phyloP scores from a whole-genome alignment of 2,888 invertebrate genomes.

The Scaptomyza caliginosa region DNA sequence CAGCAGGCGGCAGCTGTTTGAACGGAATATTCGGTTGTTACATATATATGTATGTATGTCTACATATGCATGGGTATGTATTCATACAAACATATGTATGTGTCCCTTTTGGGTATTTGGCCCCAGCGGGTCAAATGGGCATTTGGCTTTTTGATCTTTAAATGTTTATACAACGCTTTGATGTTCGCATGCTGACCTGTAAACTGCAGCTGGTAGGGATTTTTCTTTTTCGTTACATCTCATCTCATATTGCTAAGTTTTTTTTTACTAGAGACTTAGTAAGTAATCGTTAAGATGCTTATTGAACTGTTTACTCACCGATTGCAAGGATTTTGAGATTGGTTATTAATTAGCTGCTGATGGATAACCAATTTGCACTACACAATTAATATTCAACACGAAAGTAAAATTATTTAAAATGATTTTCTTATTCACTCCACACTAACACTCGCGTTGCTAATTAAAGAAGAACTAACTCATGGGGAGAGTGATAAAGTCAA shows the following conservation, averaged over 20 bases:
- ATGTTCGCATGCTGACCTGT: slow-evolving; percentile 62
- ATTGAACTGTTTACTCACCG: slow-evolving; percentile 4
- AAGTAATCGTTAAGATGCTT: neutral
- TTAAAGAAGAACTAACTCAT: too few relatives aligned
- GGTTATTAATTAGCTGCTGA: neutral
- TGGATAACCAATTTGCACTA: neutral
- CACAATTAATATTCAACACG: neutral
- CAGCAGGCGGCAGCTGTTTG: slow-evolving; percentile 36
- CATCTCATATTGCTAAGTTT: slow-evolving; percentile 20
- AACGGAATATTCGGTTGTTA: slow-evolving; percentile 15
- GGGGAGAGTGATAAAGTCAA: neutral
- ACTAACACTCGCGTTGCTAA: too few relatives aligned
- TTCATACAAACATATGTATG: slow-evolving; percentile 1
- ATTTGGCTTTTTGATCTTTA: slow-evolving; percentile 78
- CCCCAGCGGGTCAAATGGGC: slow-evolving; percentile 70
- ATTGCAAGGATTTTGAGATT: neutral
- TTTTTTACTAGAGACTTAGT: slow-evolving; percentile 3
- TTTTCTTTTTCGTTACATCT: slow-evolving; percentile 12
- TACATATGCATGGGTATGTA: slow-evolving; percentile 13
- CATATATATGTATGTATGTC: slow-evolving; percentile 5
- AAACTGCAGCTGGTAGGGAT: slow-evolving; percentile 39
- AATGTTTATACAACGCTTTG: slow-evolving; percentile 77
- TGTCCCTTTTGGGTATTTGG: slow-evolving; percentile 42
- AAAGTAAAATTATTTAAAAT: too few relatives aligned
- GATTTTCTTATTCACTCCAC: too few relatives aligned